Base-by-base conservation (phyloP, 2,888 invertebrate genomes). In the Diaprepes abbreviatus region DNA sequence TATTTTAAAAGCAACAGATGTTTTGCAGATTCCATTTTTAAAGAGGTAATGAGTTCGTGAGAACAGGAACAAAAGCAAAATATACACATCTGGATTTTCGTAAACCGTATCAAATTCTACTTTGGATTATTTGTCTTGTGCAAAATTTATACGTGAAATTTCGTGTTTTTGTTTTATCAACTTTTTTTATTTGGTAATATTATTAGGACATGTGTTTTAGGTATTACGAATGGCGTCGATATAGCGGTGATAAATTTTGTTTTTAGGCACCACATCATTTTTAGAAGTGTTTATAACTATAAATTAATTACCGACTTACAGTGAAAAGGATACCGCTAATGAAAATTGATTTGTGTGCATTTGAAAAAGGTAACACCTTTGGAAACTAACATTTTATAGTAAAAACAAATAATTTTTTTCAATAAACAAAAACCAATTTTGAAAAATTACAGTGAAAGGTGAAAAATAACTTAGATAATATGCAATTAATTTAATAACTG, bases 41-140 rank as follows among this genome's bases (percentile, higher is more conserved):
- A 76, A 75, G 76, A 77, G 76, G 77, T 77, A 77, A 77, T 74
- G 73, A 75, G 76, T 76, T 72, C 77, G 76, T 76, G 77, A 74
- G 77, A 78, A 78, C 76, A 77, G 76, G 76, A 76, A 77, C 76
- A 75, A 77, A 75, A 74, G 75, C 74, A 74, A 75, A 74, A 75
- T 70, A 76, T 74, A 73, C 75, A 77, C 77, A 77, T 77, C 77
- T 77, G 77, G 72, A 73, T 75, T 76, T 75, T 62, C 70, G 58
- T 55, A 31, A 57, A 45, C 33, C 67, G 45, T 66, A 71, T 63
- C 66, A 33, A 67, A 67, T 71, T 58, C n/a, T 52, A n/a, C 57
- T 66, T 50, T 45, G 50, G 66, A 66, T 70, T 70, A 63, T 70
- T 66, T 66, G 54, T 70, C 66, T 66, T 58, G 59, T 31, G 59